A percentile compares a stretch with the other conserved stretches of the same genome.
These are phyloP conservation scores for Lysandra coridon DNA, from an alignment of 2,888 invertebrate genomes.

Conservation along the genomic window DNA sequence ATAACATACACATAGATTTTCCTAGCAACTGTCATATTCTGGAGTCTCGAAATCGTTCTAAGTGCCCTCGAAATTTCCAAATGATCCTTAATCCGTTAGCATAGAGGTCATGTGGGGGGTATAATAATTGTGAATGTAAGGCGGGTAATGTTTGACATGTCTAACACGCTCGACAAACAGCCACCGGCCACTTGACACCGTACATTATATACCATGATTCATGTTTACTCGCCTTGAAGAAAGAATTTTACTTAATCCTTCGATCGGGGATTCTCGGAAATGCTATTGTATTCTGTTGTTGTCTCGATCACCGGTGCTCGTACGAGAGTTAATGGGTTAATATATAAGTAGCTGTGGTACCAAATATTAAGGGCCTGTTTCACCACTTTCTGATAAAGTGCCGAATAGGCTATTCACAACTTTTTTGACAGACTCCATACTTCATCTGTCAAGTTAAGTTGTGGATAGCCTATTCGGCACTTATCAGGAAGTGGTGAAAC, in stretches of 20 bases:
- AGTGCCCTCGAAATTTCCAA: neutral
- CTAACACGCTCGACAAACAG: constrained; percentile 73
- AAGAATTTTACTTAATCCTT: neutral
- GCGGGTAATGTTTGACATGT: constrained; percentile 65
- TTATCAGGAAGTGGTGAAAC: no score
- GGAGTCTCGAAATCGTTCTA: neutral
- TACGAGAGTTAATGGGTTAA: neutral
- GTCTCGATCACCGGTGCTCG: no score
- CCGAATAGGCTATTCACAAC: no score
- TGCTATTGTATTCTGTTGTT: no score
- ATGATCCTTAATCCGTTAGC: neutral
- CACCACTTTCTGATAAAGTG: no score
- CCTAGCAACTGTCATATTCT: neutral
- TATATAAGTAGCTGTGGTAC: neutral
- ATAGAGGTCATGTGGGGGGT: neutral
- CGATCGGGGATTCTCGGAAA: no score
- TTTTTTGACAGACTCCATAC: no score
- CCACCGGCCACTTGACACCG: constrained; percentile 51
- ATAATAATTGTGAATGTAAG: constrained; percentile 40
- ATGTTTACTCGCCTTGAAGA: neutral
- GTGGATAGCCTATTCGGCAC: no score
- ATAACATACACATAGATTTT: neutral
- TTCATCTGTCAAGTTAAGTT: no score
- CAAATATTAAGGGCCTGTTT: no score
- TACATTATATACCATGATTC: constrained; percentile 38